These are phyloP conservation scores for Talpa occidentalis DNA, from an alignment of 2,113 vertebrate genomes.

Conservation along the genomic window DNA sequence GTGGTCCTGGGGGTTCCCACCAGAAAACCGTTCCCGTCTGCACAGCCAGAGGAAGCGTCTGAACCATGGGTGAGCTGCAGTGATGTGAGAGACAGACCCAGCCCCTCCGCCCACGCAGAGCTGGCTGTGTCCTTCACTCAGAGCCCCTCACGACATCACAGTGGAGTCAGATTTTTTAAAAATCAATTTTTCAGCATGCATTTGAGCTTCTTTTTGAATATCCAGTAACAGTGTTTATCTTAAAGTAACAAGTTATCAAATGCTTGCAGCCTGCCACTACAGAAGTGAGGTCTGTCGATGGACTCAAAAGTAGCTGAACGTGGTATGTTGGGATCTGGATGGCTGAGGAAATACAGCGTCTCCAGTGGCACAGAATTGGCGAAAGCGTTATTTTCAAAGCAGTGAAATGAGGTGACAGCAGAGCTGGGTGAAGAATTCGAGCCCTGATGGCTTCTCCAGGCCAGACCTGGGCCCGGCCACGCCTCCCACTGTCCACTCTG, in stretches of 20 bases:
- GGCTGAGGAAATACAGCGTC: slow-evolving; percentile 54
- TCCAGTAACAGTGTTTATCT: slow-evolving; percentile 63
- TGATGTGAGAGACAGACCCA: no score
- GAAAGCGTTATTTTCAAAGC: not conserved
- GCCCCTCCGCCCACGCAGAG: no score
- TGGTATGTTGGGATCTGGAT: not conserved
- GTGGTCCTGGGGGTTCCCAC: not conserved
- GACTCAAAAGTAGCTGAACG: slow-evolving; percentile 33
- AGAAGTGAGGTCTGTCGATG: slow-evolving; percentile 43
- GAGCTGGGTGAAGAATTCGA: not conserved
- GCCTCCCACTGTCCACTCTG: no score
- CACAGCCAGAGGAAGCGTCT: no score
- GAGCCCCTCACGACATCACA: not conserved
- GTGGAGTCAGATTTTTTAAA: slow-evolving; percentile 36
- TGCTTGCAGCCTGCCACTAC: slow-evolving; percentile 47
- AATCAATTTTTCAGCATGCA: slow-evolving; percentile 54
- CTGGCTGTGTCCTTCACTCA: no score
- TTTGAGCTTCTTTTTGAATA: slow-evolving; percentile 18
- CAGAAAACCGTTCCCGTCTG: not conserved
- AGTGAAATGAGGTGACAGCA: not conserved
- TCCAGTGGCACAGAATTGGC: not conserved
- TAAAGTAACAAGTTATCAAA: slow-evolving; percentile 56
- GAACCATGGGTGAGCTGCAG: no score
- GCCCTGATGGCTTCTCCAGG: not conserved
- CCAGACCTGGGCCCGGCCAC: no score